Evolutionary conservation across 1,140 invertebrate species (phyloP).

Genomic region (Lerema accius): DNA sequence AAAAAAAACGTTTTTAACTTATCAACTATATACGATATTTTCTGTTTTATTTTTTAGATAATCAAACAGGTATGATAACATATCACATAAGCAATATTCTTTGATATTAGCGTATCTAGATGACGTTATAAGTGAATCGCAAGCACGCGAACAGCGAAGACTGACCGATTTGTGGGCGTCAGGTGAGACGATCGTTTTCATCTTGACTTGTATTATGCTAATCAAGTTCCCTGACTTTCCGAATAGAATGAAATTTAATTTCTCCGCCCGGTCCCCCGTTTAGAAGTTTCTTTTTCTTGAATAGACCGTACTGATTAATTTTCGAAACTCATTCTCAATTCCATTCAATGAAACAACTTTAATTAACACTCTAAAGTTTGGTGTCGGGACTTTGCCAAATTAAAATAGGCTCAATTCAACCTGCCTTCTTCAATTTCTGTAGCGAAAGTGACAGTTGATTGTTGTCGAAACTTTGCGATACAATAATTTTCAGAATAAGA

Average conservation of each 20-base stretch:
- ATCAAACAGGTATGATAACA: too few species aligned
- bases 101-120: slow-evolving; percentile 12
- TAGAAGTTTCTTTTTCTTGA: slow-evolving; percentile 72
- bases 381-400: slow-evolving; percentile 52
- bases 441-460: slow-evolving; percentile 25
- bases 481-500: slow-evolving; percentile 20
- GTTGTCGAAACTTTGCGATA: slow-evolving; percentile 28
- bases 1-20: too few species aligned
- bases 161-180: slow-evolving; percentile 46
- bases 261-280: slow-evolving; percentile 56
- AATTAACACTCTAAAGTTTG: slow-evolving; percentile 65
- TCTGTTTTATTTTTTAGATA: too few species aligned
- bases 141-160: slow-evolving; percentile 42
- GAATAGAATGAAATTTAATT: slow-evolving; percentile 74
- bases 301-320: slow-evolving; percentile 72
- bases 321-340: slow-evolving; percentile 71
- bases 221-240: slow-evolving; percentile 57
- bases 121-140: slow-evolving; percentile 3
- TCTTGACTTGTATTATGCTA: slow-evolving; percentile 69
- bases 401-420: slow-evolving; percentile 49
- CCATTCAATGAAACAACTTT: slow-evolving; percentile 73
- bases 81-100: slow-evolving; percentile 11
- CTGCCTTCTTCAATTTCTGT: slow-evolving; percentile 30
- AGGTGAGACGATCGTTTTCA: slow-evolving; percentile 54
- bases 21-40: too few species aligned